Base-by-base conservation (phyloP, 2,113 vertebrate genomes). In the Cottus gobio region DNA sequence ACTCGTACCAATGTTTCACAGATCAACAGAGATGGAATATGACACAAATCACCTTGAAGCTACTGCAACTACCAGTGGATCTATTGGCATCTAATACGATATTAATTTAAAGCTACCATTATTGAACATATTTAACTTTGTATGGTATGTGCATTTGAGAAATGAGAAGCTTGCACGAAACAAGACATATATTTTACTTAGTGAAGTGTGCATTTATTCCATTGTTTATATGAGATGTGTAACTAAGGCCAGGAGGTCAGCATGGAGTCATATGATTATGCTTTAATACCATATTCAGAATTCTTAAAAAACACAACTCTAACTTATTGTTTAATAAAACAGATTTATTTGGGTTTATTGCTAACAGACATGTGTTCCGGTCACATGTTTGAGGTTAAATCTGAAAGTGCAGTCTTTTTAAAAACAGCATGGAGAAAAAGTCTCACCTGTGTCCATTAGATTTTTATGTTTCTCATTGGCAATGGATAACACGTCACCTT, bases 211-310 rank as follows among this genome's bases (percentile, higher is more conserved):
- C 15, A 61, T 22, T 30, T 34, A 15, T 54, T 36, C 67, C 22
- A 85, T 63, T 73, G 72, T 81, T 77, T 24, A 68, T 64, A 60
- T 39, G 30, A 71, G 26, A 11, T 60, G 13, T 52, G 65, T 66
- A 84, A 70, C 31, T n/a, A n/a, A 60, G 60, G 60, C 28, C 28
- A 60, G 54, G n/a, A 57, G 63, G 58, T 81, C 24, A 67, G 12
- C 61, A 60, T 24, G 22, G 30, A 68, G 24, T 50, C 50, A 50
- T 60, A 22, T n/a, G 10, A 72, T 46, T 39, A 54, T 60, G 36
- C 31, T 58, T 52, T 44, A 64, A 58, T 28, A 28, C 5, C 30
- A 52, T 66, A 60, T 85, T 71, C 20, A 79, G 26, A 67, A 26
- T 24, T n/a, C 24, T 26, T 13, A 24, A 30, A 26, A 34, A 0